A percentile compares a stretch with the other conserved stretches of the same genome.
These are phyloP conservation scores for Ernsta delagoae DNA, from an alignment of 2,888 invertebrate genomes.

Conservation along the genomic window DNA sequence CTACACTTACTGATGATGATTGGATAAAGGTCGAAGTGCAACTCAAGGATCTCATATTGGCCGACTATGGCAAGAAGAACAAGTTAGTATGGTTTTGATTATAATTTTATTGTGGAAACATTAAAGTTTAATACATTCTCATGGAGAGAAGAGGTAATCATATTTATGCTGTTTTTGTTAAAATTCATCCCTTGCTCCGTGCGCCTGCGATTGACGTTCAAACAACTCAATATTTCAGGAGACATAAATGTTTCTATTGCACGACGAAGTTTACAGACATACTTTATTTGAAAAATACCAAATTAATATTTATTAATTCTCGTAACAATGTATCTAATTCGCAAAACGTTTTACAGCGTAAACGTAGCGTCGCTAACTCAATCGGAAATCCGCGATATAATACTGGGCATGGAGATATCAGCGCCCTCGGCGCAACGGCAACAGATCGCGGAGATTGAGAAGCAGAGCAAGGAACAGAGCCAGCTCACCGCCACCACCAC, in stretches of 20 bases:
- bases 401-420: conserved; percentile 99
- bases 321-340: too few relatives aligned
- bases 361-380: conserved; percentile 99
- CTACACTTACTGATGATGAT: conserved; percentile 98
- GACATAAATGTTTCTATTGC: too few relatives aligned
- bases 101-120: too few relatives aligned
- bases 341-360: conserved; percentile 84
- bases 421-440: conserved; percentile 99
- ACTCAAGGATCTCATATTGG: conserved; percentile 98
- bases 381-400: conserved; percentile 99
- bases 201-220: too few relatives aligned
- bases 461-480: conserved; percentile 99
- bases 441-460: conserved; percentile 99
- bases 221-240: too few relatives aligned
- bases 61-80: conserved; percentile 99
- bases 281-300: too few relatives aligned
- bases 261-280: too few relatives aligned
- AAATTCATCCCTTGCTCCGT: too few relatives aligned
- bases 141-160: too few relatives aligned
- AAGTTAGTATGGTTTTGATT: conserved; percentile 85
- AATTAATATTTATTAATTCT: too few relatives aligned
- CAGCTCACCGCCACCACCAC: conserved; percentile 99
- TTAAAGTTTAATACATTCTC: too few relatives aligned
- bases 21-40: conserved; percentile 99
- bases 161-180: too few relatives aligned